Percentiles rank a stretch among this genome's conserved stretches.
These are phyloP conservation scores for Pterostichus madidus DNA, from an alignment of 2,888 invertebrate genomes.

Conservation along the genomic window DNA sequence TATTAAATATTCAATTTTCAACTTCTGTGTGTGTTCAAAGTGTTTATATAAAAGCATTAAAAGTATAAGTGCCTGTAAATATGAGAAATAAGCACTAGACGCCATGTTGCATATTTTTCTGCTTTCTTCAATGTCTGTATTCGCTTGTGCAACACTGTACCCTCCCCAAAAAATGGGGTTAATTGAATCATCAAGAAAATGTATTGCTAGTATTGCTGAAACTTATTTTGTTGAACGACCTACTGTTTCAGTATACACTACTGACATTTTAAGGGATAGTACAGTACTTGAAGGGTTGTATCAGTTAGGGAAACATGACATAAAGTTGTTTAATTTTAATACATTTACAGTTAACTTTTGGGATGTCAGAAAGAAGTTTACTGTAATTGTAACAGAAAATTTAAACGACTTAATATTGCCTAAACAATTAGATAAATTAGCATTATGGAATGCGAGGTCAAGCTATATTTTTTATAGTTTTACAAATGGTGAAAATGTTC, in stretches of 20 bases:
- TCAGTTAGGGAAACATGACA: constrained; percentile 9
- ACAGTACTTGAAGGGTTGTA: constrained; percentile 20
- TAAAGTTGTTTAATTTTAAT: constrained; percentile 39
- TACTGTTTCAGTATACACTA: constrained; percentile 39
- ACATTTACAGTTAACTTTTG: constrained; percentile 45
- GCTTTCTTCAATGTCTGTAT: too few relatives aligned
- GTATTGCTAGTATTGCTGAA: constrained; percentile 31
- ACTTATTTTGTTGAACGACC: constrained; percentile 41
- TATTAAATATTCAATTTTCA: too few relatives aligned
- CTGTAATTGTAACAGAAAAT: constrained; percentile 33
- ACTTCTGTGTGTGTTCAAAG: too few relatives aligned
- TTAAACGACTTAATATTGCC: constrained; percentile 17
- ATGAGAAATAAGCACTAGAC: too few relatives aligned
- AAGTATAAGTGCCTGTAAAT: too few relatives aligned
- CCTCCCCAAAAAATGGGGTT: too few relatives aligned
- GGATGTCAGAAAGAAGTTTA: constrained; percentile 21
- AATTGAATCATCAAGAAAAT: constrained; percentile 27
- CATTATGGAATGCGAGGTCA: constrained; percentile 48
- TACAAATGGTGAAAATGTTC: constrained; percentile 7
- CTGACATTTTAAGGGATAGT: constrained; percentile 3
- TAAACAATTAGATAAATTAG: constrained; percentile 38
- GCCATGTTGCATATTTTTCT: too few relatives aligned
- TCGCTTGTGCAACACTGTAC: too few relatives aligned
- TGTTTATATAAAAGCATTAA: too few relatives aligned
- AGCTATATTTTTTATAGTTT: constrained; percentile 44